Evolutionary conservation across 2,113 vertebrate species (phyloP), one percentile per base, ranked within the genome.

Genomic region (Elanus axillaris): DNA sequence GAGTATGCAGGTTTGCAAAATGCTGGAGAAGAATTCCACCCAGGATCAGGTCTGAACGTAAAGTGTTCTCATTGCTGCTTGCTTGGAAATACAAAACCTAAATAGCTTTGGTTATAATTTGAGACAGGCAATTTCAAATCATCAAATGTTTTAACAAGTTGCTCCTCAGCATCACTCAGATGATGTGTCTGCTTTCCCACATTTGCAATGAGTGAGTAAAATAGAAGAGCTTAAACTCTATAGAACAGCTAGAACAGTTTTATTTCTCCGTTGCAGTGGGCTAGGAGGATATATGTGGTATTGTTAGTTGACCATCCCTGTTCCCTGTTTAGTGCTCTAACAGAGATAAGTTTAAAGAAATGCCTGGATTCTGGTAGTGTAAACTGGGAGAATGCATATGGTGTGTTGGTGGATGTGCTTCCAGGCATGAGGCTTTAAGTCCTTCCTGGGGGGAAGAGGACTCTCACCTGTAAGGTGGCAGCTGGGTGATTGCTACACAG

Each of bases 161-260:
- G 5, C 53, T 86, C 42, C 16, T 79, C 32, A 27, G 32, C 25
- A 19, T 36, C 0, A 5, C 25, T 92, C 63, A 60, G 43, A 5
- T 80, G 43, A 36, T 1, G 0, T 0, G 0, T 53, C 32, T 53
- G n/a, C 23, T n/a, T 88, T 52, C 48, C 84, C 18, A 2, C 15
- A 2, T 72, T 92, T 90, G 48, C 36, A 22, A 10, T n/a, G 17
- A n/a, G 16, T 9, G 4, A 36, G 29, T 63, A n/a, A 87, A 87
- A 36, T 27, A 68, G 25, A 47, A 40, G 34, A 59, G 48, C 27
- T 80, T 38, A n/a, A 77, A 72, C 32, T 18, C 43, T 22, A 16
- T 7, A 27, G 72, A 75, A 22, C 23, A 76, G 25, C 31, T 32
- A 20, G 19, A 53, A 22, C 10, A 47, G 25, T 64, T 87, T 66